phyloP scores from a whole-genome alignment of 1,140 invertebrate genomes.

The Glossosoma conforme region DNA sequence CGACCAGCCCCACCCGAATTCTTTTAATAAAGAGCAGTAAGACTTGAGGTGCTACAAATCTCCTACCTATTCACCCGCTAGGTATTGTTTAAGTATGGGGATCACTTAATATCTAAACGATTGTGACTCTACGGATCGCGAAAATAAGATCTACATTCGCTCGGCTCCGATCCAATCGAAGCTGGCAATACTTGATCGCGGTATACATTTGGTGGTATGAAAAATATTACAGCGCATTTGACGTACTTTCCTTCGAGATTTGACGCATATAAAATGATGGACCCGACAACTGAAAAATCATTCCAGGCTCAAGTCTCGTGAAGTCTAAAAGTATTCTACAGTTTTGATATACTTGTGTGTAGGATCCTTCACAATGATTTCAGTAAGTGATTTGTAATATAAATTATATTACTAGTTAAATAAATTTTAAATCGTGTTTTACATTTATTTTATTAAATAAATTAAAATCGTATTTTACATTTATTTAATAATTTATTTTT shows the following conservation, averaged over 20 bases:
- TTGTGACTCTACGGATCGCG: not conserved
- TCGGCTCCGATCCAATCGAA: not conserved
- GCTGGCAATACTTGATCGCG: constrained; percentile 8
- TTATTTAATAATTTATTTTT: too few species aligned
- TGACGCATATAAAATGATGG: constrained; percentile 33
- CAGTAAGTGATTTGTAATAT: constrained; percentile 16
- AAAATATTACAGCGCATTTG: constrained; percentile 19
- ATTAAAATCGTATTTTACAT: too few species aligned
- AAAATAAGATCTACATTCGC: constrained; percentile 1
- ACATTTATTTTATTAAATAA: not conserved
- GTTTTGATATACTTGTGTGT: not conserved
- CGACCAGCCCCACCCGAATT: not conserved
- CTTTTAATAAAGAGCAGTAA: constrained; percentile 3
- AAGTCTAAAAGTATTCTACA: constrained; percentile 19
- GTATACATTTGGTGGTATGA: constrained; percentile 21
- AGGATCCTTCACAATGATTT: constrained; percentile 20
- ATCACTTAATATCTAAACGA: not conserved
- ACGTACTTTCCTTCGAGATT: constrained; percentile 30
- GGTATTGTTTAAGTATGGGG: not conserved
- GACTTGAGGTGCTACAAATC: too few species aligned
- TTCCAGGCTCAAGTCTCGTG: constrained; percentile 24
- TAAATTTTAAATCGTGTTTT: not conserved
- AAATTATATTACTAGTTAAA: not conserved
- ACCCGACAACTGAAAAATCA: constrained; percentile 26
- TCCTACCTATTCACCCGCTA: not conserved